Evolutionary conservation across 35 echinoderm and acorn worm genomes (phyloP), one percentile per base, ranked within the genome.

Genomic region (Apostichopus parvimensis): DNA sequence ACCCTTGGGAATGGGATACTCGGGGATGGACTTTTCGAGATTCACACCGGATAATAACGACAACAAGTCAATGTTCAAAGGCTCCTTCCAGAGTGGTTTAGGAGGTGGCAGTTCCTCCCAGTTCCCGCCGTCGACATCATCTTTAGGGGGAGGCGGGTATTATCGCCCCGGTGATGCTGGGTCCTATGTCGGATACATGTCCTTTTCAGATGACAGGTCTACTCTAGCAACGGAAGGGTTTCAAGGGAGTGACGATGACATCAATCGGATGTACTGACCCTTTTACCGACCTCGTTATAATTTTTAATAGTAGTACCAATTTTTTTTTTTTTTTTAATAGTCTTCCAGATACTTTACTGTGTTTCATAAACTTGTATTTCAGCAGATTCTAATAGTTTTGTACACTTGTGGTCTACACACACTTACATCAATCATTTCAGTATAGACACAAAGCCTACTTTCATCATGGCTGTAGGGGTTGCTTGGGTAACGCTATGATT

Each of bases 141-240:
- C 81, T 0, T 58, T 55, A 22, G 18, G 57, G 17, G 81, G 81
- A 6, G 81, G 81, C 4, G 54, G 81, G 18, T 84, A 84, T 52
- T n/a, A 84, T n/a, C 10, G 81, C 18, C 54, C 20, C 7, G 54
- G 54, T 21, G 81, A 58, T 84, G 55, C 12, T 9, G 17, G 54
- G 17, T 84, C 81, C 15, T 84, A 84, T 52, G 17, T 15, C 17
- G 81, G 54, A 58, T 84, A 58, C 81, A 84, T 60, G 56, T 58
- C 18, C 53, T 84, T 84, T 12, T 4, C 81, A 20, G 81, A 84
- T 18, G 71, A 75, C 20, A 75, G 17, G n/a, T n/a, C 71, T 20
- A 11, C 64, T 4, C 11, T 68, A 18, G 17, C 17, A 7, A 75
- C 71, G n/a, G 71, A n/a, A 75, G 71, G 71, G 7, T 75, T 75